Evolutionary conservation across 1,140 invertebrate species (phyloP), one percentile per base, ranked within the genome.

Genomic region (Lepidurus apus): DNA sequence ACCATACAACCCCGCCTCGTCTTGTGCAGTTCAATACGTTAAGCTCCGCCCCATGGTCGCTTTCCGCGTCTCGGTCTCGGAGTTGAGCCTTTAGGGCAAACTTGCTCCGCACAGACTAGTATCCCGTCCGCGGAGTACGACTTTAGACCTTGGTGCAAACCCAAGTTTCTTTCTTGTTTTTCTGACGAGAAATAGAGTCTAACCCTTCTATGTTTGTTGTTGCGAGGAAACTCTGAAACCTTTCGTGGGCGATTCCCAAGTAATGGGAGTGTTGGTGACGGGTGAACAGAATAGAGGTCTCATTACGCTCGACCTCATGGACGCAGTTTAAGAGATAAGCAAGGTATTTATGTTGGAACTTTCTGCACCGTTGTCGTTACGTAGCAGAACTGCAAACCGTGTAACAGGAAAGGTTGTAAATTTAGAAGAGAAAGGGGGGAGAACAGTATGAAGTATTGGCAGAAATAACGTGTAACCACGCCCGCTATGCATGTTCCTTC

Each of bases 1-100:
- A 65, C 17, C 53, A 65, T 65, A 65, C 53, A 65, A 65, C 53
- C 53, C 53, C 53, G 17, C 53, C 53, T 65, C n/a, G 53, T 65
- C 53, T 65, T 65, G 53, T 65, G 53, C n/a, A 65, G 53, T 21
- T 65, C 53, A 65, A 65, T 65, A 65, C 53, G 13, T 21, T 65
- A 65, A 65, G 53, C 53, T 21, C 53, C 53, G 21, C 53, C 53
- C 53, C 53, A 3, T 65, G 53, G 17, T 65, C 53, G 53, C n/a
- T 65, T 65, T 65, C 53, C 53, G 53, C 53, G 53, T 65, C 53
- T 65, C 17, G 53, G 13, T 65, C 53, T 17, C 53, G 53, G 53
- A 65, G 53, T 65, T 65, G 53, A 65, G 53, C 53, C 53, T 65
- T 65, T 21, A 65, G 53, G 21, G 53, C 53, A 17, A 65, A 21